Evolutionary conservation across 2,888 invertebrate species (phyloP).

Genomic region (Hipparchia semele): DNA sequence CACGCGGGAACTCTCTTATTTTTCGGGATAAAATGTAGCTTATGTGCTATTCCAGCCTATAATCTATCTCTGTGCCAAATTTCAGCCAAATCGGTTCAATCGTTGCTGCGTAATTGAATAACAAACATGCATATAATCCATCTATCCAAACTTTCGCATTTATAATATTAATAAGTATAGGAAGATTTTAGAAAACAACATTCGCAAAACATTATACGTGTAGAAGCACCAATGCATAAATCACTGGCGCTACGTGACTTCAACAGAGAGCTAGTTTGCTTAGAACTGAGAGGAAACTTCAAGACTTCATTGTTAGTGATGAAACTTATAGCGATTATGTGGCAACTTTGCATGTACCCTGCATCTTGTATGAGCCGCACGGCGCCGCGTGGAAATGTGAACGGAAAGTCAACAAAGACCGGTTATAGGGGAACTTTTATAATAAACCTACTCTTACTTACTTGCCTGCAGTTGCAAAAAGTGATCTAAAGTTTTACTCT

Average conservation of each 20-base stretch:
- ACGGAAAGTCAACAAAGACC: slow-evolving; percentile 35
- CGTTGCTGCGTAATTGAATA: too few species aligned
- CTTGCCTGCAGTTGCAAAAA: slow-evolving; percentile 3
- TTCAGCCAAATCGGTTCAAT: too few species aligned
- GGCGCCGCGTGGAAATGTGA: slow-evolving; percentile 23
- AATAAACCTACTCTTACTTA: slow-evolving; percentile 8
- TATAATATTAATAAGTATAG: too few species aligned
- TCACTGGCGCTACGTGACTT: slow-evolving; percentile 32
- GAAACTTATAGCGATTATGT: slow-evolving; percentile 39
- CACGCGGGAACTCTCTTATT: too few species aligned
- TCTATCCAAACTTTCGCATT: too few species aligned
- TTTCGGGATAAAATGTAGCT: too few species aligned
- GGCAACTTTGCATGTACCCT: slow-evolving; percentile 38
- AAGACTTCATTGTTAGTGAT: slow-evolving; percentile 41
- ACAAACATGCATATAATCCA: too few species aligned
- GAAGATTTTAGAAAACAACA: background rate
- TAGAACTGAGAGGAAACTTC: slow-evolving; percentile 33
- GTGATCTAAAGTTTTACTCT: slow-evolving; percentile 14
- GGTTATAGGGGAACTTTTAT: slow-evolving; percentile 24
- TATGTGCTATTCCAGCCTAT: too few species aligned
- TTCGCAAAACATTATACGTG: slow-evolving; percentile 10
- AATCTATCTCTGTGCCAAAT: too few species aligned
- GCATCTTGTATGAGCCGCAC: slow-evolving; percentile 36
- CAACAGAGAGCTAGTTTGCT: slow-evolving; percentile 35
- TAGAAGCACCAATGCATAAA: slow-evolving; percentile 35